phyloP scores from a whole-genome alignment of 2,888 invertebrate species.

The Gerris lacustris region DNA sequence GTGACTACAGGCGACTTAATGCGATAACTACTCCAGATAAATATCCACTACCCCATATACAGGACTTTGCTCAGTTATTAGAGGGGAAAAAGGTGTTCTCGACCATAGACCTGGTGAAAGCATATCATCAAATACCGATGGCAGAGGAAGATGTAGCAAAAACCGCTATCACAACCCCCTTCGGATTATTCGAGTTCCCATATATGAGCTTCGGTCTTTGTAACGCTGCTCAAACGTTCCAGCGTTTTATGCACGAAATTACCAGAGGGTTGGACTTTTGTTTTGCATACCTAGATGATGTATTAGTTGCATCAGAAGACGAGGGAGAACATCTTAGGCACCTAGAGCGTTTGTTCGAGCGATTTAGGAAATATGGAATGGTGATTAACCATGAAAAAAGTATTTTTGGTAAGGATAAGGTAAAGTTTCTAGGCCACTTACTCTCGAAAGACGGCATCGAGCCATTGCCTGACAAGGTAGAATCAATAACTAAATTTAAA shows the following conservation, averaged over 20 bases:
- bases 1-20: constrained; percentile 29
- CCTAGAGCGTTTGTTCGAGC: too few relatives aligned
- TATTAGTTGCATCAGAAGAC: constrained; percentile 23
- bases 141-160: constrained; percentile 28
- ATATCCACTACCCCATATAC: constrained; percentile 33
- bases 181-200: too few relatives aligned
- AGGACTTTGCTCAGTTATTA: constrained; percentile 30
- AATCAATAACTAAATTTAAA: not conserved
- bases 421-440: not conserved
- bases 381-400: not conserved
- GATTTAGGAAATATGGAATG: too few relatives aligned
- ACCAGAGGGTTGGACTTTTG: too few relatives aligned
- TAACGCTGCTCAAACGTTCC: too few relatives aligned
- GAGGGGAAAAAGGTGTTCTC: constrained; percentile 31
- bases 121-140: constrained; percentile 32
- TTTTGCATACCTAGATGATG: too few relatives aligned
- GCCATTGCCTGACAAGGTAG: not conserved
- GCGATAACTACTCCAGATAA: constrained; percentile 30
- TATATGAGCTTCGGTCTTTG: too few relatives aligned
- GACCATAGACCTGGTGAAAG: constrained; percentile 33
- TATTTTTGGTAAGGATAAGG: not conserved
- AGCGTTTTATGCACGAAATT: too few relatives aligned
- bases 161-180: constrained; percentile 30
- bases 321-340: not conserved
- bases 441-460: not conserved